phyloP scores from a whole-genome alignment of 1,140 invertebrate species.

The Drosophila novamexicana region DNA sequence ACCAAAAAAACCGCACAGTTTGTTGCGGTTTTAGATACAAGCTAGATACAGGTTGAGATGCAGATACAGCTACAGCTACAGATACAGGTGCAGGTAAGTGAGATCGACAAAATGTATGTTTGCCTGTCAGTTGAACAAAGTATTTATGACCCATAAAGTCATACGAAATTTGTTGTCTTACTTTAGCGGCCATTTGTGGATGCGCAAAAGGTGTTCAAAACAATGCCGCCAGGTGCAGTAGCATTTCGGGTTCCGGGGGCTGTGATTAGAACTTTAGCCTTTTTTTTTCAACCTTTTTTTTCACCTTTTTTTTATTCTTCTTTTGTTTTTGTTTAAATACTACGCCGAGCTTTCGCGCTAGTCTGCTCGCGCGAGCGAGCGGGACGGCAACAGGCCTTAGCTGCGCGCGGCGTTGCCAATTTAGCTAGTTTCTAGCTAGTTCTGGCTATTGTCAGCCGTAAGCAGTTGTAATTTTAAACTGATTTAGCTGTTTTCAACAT shows the following conservation, averaged over 20 bases:
- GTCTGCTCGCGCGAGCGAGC: slow-evolving; percentile 31
- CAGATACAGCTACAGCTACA: slow-evolving; percentile 30
- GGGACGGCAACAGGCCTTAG: slow-evolving; percentile 45
- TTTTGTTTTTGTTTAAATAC: slow-evolving; percentile 43
- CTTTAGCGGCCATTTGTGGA: slow-evolving; percentile 74
- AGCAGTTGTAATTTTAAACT: no score
- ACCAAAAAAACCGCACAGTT: slow-evolving; percentile 55
- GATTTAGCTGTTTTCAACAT: no score
- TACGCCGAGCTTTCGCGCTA: slow-evolving; percentile 52
- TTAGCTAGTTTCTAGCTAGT: no score
- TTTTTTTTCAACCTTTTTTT: background rate
- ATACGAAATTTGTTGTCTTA: slow-evolving; percentile 42
- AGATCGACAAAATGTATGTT: background rate
- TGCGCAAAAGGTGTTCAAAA: slow-evolving; percentile 56
- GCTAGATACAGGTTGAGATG: slow-evolving; percentile 16
- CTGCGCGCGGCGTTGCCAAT: background rate
- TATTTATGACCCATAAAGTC: slow-evolving; percentile 36
- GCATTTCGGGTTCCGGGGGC: slow-evolving; percentile 19
- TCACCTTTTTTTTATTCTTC: slow-evolving; percentile 4
- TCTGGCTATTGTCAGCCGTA: no score
- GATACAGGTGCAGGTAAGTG: slow-evolving; percentile 11
- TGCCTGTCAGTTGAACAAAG: slow-evolving; percentile 8
- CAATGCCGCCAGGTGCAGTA: slow-evolving; percentile 50
- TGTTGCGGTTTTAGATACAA: slow-evolving; percentile 32
- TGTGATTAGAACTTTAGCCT: slow-evolving; percentile 32